Evolutionary conservation across 2,797 vertebrate species (phyloP).

Genomic region (Aythya fuligula): DNA sequence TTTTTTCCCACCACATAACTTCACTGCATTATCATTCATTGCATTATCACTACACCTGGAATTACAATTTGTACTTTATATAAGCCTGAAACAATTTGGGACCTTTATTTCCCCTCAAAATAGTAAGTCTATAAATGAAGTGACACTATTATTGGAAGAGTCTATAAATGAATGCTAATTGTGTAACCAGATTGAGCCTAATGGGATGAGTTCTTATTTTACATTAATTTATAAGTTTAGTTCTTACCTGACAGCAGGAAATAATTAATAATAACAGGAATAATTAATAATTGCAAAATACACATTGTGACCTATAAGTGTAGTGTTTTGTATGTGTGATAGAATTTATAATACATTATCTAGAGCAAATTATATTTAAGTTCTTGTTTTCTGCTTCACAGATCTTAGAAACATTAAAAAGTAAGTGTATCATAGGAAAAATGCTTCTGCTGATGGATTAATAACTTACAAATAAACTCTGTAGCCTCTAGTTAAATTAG

Average conservation of each 20-base stretch:
- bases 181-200: not conserved
- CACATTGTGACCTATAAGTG: not conserved
- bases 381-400: not conserved
- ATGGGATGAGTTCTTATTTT: constrained; percentile 10
- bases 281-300: not conserved
- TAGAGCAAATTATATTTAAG: not conserved
- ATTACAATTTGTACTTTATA: constrained; percentile 5
- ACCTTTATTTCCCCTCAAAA: not conserved
- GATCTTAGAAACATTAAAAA: not conserved
- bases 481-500: not conserved
- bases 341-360: not conserved
- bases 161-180: constrained; percentile 44
- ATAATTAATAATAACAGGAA: not conserved
- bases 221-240: not conserved
- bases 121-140: constrained; percentile 7
- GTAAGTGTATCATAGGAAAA: not conserved
- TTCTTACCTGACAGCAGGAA: not conserved
- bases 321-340: not conserved
- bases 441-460: not conserved
- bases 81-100: not conserved
- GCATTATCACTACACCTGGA: not conserved
- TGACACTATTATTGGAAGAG: not conserved
- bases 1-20: not conserved
- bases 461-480: not conserved
- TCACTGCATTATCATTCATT: not conserved